Evolutionary conservation across 1,140 invertebrate genomes (phyloP), one percentile per base, ranked within the genome.

Genomic region (Brachionus rubens): DNA sequence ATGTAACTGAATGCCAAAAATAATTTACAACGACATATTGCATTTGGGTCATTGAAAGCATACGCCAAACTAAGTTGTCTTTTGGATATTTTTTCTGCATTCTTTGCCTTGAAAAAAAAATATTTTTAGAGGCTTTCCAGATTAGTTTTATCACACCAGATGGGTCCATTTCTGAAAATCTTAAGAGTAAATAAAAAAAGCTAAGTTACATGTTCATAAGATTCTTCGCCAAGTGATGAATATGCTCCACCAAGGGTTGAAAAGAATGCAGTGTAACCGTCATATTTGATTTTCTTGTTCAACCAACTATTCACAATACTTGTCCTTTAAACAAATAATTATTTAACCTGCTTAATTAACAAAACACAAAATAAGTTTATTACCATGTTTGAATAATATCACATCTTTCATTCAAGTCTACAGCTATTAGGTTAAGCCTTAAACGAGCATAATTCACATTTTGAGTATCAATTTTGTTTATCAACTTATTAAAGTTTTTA

Each of bases 191-290:
- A n/a, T n/a, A n/a, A n/a, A n/a, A n/a, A n/a, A n/a, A n/a, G n/a
- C n/a, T n/a, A n/a, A n/a, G n/a, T 36, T 75, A 75, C 72, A 46
- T 56, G 54, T 2, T 21, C n/a, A 40, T 28, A 26, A 9, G 72
- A 75, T 59, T 75, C 72, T 56, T 75, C 72, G 9, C 72, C 72
- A n/a, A 75, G 36, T 30, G 41, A 75, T n/a, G 72, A 75, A 59
- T 75, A 54, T 16, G 48, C 72, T 30, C 72, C 72, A 16, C 72
- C 72, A n/a, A 75, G 16, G 10, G 72, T 75, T 43, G 72, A 75
- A 46, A 75, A 54, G 36, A 41, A 75, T n/a, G 72, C 72, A 47
- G 30, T 50, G 16, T 33, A 59, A 19, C 26, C 33, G 16, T 75
- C 72, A 30, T 75, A 75, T 40, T 36, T 54, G 3, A 75, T 14